These are phyloP conservation scores for Drosophila funebris DNA, from an alignment of 1,140 invertebrate genomes.

Conservation along the genomic window DNA sequence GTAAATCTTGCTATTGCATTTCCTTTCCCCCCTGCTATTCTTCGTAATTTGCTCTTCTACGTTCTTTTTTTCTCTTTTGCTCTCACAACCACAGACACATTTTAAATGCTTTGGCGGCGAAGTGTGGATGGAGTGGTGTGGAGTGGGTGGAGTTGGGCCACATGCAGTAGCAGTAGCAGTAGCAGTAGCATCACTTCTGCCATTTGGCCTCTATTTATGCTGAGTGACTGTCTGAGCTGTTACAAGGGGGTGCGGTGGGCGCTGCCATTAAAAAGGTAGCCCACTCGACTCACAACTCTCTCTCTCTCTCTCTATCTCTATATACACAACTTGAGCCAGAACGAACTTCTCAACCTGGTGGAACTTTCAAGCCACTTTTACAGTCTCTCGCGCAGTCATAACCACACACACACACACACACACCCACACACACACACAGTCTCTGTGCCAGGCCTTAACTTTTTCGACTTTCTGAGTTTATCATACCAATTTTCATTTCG, in stretches of 20 bases:
- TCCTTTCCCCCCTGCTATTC: slow-evolving; percentile 43
- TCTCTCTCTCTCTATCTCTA: too few species aligned
- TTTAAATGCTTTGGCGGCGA: slow-evolving; percentile 49
- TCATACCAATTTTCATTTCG: slow-evolving; percentile 54
- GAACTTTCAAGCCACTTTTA: slow-evolving; percentile 47
- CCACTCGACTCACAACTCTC: slow-evolving; percentile 16
- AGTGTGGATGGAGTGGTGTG: neutral
- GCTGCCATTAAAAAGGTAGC: slow-evolving; percentile 38
- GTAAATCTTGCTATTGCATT: slow-evolving; percentile 39
- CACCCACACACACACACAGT: too few species aligned
- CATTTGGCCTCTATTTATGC: slow-evolving; percentile 46
- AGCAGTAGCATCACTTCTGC: slow-evolving; percentile 8
- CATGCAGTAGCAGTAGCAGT: neutral
- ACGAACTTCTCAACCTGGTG: slow-evolving; percentile 15
- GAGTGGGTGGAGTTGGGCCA: neutral
- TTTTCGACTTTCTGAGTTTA: slow-evolving; percentile 31
- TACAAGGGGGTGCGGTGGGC: too few species aligned
- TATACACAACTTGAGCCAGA: slow-evolving; percentile 32
- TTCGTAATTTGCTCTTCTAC: slow-evolving; percentile 46
- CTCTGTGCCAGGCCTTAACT: slow-evolving; percentile 6
- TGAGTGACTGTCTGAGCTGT: slow-evolving; percentile 55
- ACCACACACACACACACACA: too few species aligned
- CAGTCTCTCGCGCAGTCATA: slow-evolving; percentile 46
- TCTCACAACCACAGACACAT: slow-evolving; percentile 43
- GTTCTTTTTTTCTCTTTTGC: slow-evolving; percentile 2